Evolutionary conservation across 2,888 invertebrate genomes (phyloP), one percentile per base, ranked within the genome.

Genomic region (Prosopocoilus inquinatus): DNA sequence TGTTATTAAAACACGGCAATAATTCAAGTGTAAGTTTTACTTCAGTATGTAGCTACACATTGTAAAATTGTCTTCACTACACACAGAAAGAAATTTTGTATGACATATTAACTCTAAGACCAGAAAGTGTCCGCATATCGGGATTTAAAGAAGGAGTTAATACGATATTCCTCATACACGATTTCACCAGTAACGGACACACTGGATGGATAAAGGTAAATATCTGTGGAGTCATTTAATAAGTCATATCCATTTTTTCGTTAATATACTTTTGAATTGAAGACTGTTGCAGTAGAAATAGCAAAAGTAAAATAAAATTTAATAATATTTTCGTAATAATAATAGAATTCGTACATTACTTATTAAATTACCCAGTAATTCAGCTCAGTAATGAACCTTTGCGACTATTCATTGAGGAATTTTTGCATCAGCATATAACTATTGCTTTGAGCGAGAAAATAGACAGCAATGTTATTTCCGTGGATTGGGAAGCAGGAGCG

Each of bases 401-500:
- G 20, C 20, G 20, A 28, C 7, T 5, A 7, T 28, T 28, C 20
- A 28, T 28, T 28, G 7, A 28, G 9, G 9, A 36, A 16, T 3
- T 41, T 49, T 28, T 28, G 51, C 67, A 62, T 47, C 58, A 67
- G 66, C 67, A 64, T 65, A 70, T 61, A 67, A 70, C 53, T 64
- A 67, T 60, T 3, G 63, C 61, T 12, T 47, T 70, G 48, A 36
- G 58, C 4, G 48, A 55, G 38, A 63, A 58, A 57, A 57, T 60
- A 5, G 62, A 60, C 34, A 66, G 69, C 50, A 81, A 80, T 60
- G 70, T 82, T 4, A 74, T 82, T 39, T 77, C 79, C 3, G 75
- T 83, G 3, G 81, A 82, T 66, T 82, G 82, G 82, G 75, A 76
- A 59, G 68, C 74, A 36, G 82, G 81, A 1, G 79, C 81, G 0